Percentiles rank a stretch among this genome's conserved stretches.
These are phyloP conservation scores for Plutella xylostella DNA, from an alignment of 2,888 invertebrate species.

Conservation along the genomic window DNA sequence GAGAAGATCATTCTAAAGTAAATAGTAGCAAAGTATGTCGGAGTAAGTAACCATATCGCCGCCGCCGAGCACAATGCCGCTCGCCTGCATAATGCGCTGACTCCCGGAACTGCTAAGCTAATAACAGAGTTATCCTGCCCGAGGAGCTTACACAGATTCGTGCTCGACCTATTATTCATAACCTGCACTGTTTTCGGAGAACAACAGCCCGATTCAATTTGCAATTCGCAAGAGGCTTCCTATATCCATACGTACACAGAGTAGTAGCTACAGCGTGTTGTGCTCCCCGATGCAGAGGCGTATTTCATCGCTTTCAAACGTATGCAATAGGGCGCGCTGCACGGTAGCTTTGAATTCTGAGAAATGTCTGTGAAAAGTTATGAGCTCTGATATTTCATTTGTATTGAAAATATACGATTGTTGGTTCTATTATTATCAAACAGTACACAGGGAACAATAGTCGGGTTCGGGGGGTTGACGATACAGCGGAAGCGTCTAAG, in stretches of 20 bases:
- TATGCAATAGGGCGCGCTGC: neutral
- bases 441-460: too few relatives aligned
- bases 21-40: too few relatives aligned
- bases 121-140: slow-evolving; percentile 37
- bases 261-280: neutral
- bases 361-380: too few relatives aligned
- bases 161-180: slow-evolving; percentile 24
- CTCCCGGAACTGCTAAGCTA: slow-evolving; percentile 44
- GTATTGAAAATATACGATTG: too few relatives aligned
- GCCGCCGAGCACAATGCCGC: neutral
- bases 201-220: slow-evolving; percentile 18
- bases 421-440: too few relatives aligned
- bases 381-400: too few relatives aligned
- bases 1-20: too few relatives aligned
- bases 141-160: slow-evolving; percentile 32
- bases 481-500: slow-evolving; percentile 48
- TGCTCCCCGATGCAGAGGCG: neutral
- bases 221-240: slow-evolving; percentile 14
- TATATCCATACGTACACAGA: neutral
- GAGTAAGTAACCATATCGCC: neutral
- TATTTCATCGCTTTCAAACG: neutral
- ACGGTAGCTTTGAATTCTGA: neutral
- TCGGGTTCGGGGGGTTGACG: too few relatives aligned
- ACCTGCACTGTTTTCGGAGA: slow-evolving; percentile 20
- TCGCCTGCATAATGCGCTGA: slow-evolving; percentile 26